A percentile compares a stretch with the other conserved stretches of the same genome.
phyloP scores from a whole-genome alignment of 2,888 invertebrate genomes.

The Drosophila robusta region DNA sequence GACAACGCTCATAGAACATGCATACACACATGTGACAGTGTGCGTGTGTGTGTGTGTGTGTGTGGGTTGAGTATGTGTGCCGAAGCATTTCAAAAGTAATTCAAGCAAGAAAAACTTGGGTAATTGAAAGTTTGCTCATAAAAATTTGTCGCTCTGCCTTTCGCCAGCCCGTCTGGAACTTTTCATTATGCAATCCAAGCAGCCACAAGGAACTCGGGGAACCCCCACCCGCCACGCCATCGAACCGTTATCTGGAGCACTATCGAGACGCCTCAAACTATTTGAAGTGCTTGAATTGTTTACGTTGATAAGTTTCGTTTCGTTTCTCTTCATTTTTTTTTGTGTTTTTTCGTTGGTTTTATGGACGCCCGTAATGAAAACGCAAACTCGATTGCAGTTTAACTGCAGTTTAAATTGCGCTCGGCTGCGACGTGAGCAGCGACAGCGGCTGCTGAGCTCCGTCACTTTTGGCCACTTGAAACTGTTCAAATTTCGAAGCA shows the following conservation, averaged over 20 bases:
- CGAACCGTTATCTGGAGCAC: slow-evolving; percentile 64
- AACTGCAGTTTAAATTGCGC: slow-evolving; percentile 71
- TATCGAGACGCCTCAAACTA: slow-evolving; percentile 74
- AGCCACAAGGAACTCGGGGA: slow-evolving; percentile 29
- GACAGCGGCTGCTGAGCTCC: slow-evolving; percentile 7
- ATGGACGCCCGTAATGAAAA: slow-evolving; percentile 69
- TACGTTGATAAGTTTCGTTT: slow-evolving; percentile 72
- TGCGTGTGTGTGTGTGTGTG: slow-evolving; percentile 7
- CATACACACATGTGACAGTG: slow-evolving; percentile 2
- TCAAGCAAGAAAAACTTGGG: slow-evolving; percentile 78
- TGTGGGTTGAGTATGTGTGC: slow-evolving; percentile 12
- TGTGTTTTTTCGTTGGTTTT: slow-evolving; percentile 36
- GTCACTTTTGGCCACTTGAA: slow-evolving; percentile 45
- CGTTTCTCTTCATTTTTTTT: not conserved
- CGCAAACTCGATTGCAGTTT: slow-evolving; percentile 72
- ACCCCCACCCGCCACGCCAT: slow-evolving; percentile 2
- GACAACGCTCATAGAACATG: slow-evolving; percentile 9
- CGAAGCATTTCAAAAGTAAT: slow-evolving; percentile 75
- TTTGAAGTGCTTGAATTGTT: slow-evolving; percentile 76
- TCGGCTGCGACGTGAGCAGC: slow-evolving; percentile 16
- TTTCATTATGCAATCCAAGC: slow-evolving; percentile 60
- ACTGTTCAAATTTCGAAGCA: slow-evolving; percentile 53
- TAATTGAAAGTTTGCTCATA: slow-evolving; percentile 80
- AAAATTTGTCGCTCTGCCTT: slow-evolving; percentile 73
- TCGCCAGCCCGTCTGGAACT: slow-evolving; percentile 36